Evolutionary conservation across 2,797 vertebrate species (phyloP).

Genomic region (Artibeus jamaicensis): DNA sequence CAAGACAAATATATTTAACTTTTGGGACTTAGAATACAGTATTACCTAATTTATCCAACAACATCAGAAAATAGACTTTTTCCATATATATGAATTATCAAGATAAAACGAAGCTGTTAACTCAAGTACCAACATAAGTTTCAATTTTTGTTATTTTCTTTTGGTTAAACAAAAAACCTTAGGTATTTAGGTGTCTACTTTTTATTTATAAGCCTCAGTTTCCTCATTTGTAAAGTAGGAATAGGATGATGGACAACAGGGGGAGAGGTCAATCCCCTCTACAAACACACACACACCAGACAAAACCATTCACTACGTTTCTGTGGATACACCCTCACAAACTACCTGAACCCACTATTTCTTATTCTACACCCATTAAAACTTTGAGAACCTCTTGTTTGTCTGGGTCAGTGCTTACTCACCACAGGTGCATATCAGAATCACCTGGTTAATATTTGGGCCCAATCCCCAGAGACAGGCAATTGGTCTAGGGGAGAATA

Average conservation of each 20-base stretch:
- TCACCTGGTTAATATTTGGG: not conserved
- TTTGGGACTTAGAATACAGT: not conserved
- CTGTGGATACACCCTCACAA: not conserved
- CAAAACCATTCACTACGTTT: not conserved
- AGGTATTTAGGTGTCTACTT: not conserved
- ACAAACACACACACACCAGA: not conserved
- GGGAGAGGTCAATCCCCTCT: not conserved
- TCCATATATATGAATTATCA: not conserved
- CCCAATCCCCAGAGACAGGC: not conserved
- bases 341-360: not conserved
- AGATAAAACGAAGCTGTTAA: constrained; percentile 5
- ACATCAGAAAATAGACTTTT: not conserved
- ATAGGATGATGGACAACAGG: not conserved
- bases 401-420: not conserved
- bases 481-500: not conserved
- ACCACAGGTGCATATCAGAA: not conserved
- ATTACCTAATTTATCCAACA: not conserved
- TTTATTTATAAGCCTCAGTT: not conserved
- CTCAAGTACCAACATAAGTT: not conserved
- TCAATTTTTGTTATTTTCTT: not conserved
- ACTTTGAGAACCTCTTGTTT: not conserved
- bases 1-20: not conserved
- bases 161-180: not conserved
- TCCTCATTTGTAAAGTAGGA: not conserved
- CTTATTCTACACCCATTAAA: not conserved